Evolutionary conservation across 2,797 vertebrate genomes (phyloP), one percentile per base, ranked within the genome.

Genomic region (Octomys mimax): DNA sequence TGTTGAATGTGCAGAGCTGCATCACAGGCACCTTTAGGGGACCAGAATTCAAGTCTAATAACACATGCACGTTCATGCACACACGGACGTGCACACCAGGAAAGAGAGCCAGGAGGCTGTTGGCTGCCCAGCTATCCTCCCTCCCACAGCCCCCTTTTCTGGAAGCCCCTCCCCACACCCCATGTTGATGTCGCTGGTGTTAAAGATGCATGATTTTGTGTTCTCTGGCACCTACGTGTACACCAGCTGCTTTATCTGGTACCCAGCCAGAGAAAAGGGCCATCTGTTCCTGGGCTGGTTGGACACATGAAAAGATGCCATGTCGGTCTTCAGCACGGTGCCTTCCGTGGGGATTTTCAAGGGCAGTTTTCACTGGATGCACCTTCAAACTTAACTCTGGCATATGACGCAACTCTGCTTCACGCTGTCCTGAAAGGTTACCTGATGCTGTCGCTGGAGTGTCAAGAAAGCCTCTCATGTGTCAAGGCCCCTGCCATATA

Each of bases 201-300:
- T 92, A 88, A 94, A 86, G 78, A 94, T 46, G 33, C 0, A 0
- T 70, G 61, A 79, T 89, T 95, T 94, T 54, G 10, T 97, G 92
- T 97, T 97, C 93, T 94, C 95, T 97, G 97, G 89, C 95, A 96
- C 93, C 89, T 95, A 62, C 33, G 87, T 49, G 28, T 77, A 54
- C n/a, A 91, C 96, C 96, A 96, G 82, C 95, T 97, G 96, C 93
- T 94, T 64, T 64, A 31, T 80, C 39, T 94, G 95, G 89, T 91
- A 12, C 57, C 75, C 42, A 91, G 96, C 96, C 97, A 97, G 86
- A 80, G 86, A 57, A 70, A 86, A 52, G 52, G 89, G 24, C 96
- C 96, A 96, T 97, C 97, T 97, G 96, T 92, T 91, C 83, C 86
- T 28, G 49, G 89, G 88, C 59, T 95, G 81, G 66, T 61, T 36